phyloP scores from a whole-genome alignment of 2,888 invertebrate species.

The Barypeithes pellucidus region DNA sequence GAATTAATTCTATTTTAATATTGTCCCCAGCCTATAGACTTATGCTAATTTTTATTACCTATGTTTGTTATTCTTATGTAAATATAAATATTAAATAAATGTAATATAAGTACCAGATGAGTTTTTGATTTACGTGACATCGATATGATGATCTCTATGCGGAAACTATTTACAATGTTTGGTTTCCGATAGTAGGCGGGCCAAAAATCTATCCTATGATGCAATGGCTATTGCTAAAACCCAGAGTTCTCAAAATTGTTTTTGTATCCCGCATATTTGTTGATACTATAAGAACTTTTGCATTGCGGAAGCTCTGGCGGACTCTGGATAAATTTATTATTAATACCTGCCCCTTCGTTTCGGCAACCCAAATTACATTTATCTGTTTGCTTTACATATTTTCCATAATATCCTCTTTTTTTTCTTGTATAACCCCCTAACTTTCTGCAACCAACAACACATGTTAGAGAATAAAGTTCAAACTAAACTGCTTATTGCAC shows the following conservation, averaged over 20 bases:
- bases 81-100: slow-evolving; percentile 20
- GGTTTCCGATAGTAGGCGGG: too few species aligned
- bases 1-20: slow-evolving; percentile 1
- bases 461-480: background rate
- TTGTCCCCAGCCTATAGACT: background rate
- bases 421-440: background rate
- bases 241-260: too few species aligned
- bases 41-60: slow-evolving; percentile 4
- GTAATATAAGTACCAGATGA: background rate
- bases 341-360: background rate
- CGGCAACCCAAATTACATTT: background rate
- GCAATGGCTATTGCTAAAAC: too few species aligned
- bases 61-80: slow-evolving; percentile 10
- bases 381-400: too few species aligned
- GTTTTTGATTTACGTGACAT: background rate
- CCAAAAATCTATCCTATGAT: too few species aligned
- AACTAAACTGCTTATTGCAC: background rate
- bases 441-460: background rate
- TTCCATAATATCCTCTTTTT: background rate
- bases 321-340: too few species aligned
- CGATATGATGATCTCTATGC: too few species aligned
- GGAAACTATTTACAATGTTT: too few species aligned
- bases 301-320: background rate
- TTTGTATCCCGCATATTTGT: too few species aligned
- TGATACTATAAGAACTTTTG: too few species aligned